These are phyloP conservation scores for Phthorimaea operculella DNA, from an alignment of 1,140 invertebrate species.

Conservation along the genomic window DNA sequence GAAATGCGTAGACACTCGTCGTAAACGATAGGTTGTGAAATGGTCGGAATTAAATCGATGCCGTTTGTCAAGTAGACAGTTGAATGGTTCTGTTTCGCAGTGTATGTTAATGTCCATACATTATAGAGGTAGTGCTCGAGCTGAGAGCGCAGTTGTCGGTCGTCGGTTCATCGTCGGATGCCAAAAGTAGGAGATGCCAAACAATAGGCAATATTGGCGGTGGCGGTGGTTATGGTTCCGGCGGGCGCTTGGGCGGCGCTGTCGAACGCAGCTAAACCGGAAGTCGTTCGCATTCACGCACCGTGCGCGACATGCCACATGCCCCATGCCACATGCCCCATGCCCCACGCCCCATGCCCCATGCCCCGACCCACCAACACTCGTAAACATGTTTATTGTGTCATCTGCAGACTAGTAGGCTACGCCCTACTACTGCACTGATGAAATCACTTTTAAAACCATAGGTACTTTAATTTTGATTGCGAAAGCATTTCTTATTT, in stretches of 20 bases:
- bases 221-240: constrained; percentile 41
- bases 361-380: no score
- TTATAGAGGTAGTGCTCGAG: constrained; percentile 48
- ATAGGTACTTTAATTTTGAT: no score
- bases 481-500: no score
- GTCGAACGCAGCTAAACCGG: constrained; percentile 42
- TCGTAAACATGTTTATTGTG: no score
- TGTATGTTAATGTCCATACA: constrained; percentile 48
- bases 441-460: no score
- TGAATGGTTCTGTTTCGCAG: constrained; percentile 30
- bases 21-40: not conserved
- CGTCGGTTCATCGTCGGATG: constrained; percentile 49
- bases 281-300: constrained; percentile 31
- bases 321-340: not conserved
- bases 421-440: no score
- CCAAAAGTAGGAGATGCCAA: constrained; percentile 62
- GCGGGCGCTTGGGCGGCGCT: constrained; percentile 25
- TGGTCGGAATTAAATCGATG: constrained; percentile 17
- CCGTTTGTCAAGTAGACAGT: constrained; percentile 26
- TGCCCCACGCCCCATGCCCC: not conserved
- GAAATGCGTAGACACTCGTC: not conserved
- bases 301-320: not conserved
- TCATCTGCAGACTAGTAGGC: no score
- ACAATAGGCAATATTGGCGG: constrained; percentile 58
- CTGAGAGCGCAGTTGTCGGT: constrained; percentile 45